Base-by-base conservation (phyloP, 2,797 vertebrate genomes). In the Cryptoprocta ferox region DNA sequence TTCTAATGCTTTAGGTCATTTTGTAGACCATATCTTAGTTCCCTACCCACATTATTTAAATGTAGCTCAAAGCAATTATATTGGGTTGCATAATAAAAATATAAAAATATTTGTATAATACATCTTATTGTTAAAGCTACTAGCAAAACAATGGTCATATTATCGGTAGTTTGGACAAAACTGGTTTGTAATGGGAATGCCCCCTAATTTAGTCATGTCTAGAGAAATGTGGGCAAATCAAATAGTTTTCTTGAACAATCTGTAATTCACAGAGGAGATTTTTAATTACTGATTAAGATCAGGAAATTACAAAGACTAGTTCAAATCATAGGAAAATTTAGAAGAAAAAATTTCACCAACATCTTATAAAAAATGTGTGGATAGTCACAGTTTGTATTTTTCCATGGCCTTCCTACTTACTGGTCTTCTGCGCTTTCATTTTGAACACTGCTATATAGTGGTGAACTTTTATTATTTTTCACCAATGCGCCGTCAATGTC, bases 271-370 rank as follows among this genome's bases (percentile, higher is more conserved):
- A 78, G 63, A 42, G 53, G 28, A 59, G 19, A 83, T 61, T 90
- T 70, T 84, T 92, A 95, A 76, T 91, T 95, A 75, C 42, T 87
- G 80, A 95, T 89, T 92, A 95, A 16, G 39, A 92, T 75, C 81
- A 87, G 42, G 8, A 76, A 88, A 89, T 94, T 94, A 70, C 56
- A 95, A 94, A 87, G 28, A 37, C 56, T 75, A 92, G 50, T 81
- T 94, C 12, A 95, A 95, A 80, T 75, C 26, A 78, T 45, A 78
- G 53, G 4, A 39, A 87, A 86, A 71, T 63, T 81, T 81, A 56
- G 56, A 28, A 65, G 53, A 39, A 89, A 90, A 76, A 42, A 16
- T 9, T 37, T 48, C 53, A 79, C 50, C 1, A 48, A 32, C 65
- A 63, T 96, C 61, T 53, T 90, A 61, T 37, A 79, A 92, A 48